Percentiles rank a stretch among this genome's conserved stretches.
Evolutionary conservation across 2,797 vertebrate genomes (phyloP).

Genomic region (Diplodus puntazzo): DNA sequence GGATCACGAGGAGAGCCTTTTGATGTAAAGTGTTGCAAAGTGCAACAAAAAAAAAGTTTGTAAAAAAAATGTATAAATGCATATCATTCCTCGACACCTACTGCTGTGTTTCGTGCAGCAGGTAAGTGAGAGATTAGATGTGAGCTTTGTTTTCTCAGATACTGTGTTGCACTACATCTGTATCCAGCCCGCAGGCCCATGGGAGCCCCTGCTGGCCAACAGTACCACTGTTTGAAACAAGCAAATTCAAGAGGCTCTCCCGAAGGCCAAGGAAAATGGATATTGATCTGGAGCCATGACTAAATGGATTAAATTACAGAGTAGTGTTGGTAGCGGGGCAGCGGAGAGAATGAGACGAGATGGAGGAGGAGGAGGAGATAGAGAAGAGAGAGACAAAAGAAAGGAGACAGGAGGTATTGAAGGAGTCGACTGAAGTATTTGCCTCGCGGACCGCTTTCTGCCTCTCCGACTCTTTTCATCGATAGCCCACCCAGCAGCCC

Average conservation of each 20-base stretch:
- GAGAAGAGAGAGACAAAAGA: constrained; percentile 37
- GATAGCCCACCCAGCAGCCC: constrained; percentile 56
- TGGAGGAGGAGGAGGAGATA: constrained; percentile 31
- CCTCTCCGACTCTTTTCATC: constrained; percentile 47
- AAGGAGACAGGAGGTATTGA: constrained; percentile 28
- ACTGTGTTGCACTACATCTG: constrained; percentile 60
- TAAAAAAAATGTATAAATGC: background rate
- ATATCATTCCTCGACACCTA: background rate
- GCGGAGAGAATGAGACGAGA: constrained; percentile 53
- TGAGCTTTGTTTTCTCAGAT: constrained; percentile 63
- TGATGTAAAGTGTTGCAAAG: constrained; percentile 6
- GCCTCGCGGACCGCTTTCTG: constrained; percentile 41
- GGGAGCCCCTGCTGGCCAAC: constrained; percentile 73
- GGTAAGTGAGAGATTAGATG: constrained; percentile 41
- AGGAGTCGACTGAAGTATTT: constrained; percentile 50
- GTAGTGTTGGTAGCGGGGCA: constrained; percentile 70
- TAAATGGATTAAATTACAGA: constrained; percentile 84
- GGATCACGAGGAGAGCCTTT: constrained; percentile 13
- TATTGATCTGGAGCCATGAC: constrained; percentile 84
- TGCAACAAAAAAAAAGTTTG: background rate
- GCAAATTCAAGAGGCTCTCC: constrained; percentile 69
- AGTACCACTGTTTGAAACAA: constrained; percentile 62
- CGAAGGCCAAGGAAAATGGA: constrained; percentile 75
- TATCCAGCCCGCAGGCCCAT: constrained; percentile 61
- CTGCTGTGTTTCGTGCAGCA: constrained; percentile 21